Evolutionary conservation across 2,113 vertebrate species (phyloP).

Genomic region (Poeciliopsis retropinna): DNA sequence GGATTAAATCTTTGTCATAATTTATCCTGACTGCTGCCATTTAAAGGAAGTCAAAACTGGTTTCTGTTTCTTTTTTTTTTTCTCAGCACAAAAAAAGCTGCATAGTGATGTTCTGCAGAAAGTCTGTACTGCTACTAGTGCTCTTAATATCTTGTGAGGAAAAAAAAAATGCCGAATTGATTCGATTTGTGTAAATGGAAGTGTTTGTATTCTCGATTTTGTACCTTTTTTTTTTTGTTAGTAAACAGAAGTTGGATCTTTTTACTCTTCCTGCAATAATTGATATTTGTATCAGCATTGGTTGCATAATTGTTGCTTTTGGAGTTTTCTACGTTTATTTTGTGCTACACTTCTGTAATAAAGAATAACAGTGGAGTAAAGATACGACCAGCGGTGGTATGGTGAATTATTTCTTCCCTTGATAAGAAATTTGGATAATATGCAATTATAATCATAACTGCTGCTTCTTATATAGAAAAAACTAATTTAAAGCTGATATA

Average conservation of each 20-base stretch:
- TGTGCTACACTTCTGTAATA: slow-evolving; percentile 82
- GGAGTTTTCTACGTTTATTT: slow-evolving; percentile 78
- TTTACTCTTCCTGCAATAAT: slow-evolving; percentile 82
- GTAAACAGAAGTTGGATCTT: slow-evolving; percentile 69
- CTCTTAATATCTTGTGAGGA: slow-evolving; percentile 67
- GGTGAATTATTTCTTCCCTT: slow-evolving; percentile 11
- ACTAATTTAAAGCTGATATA: too few relatives aligned
- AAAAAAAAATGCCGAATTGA: slow-evolving; percentile 45
- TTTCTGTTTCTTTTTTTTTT: neutral
- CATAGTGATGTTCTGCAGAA: slow-evolving; percentile 54
- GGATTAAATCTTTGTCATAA: slow-evolving; percentile 54
- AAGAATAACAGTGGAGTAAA: slow-evolving; percentile 68
- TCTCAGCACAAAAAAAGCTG: slow-evolving; percentile 12
- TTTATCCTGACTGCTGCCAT: slow-evolving; percentile 33
- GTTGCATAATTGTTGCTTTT: slow-evolving; percentile 78
- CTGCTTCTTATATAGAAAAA: too few relatives aligned
- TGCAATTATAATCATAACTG: too few relatives aligned
- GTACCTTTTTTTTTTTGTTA: slow-evolving; percentile 72
- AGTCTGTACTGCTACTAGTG: slow-evolving; percentile 66
- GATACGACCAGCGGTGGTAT: slow-evolving; percentile 28
- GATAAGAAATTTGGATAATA: too few relatives aligned
- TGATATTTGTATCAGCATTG: slow-evolving; percentile 78
- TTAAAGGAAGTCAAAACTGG: slow-evolving; percentile 28
- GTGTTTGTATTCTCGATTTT: slow-evolving; percentile 79
- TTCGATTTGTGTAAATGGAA: slow-evolving; percentile 69